Conservation (phyloP, 2,113 vertebrate species). For the Delphinapterus leucas region DNA sequence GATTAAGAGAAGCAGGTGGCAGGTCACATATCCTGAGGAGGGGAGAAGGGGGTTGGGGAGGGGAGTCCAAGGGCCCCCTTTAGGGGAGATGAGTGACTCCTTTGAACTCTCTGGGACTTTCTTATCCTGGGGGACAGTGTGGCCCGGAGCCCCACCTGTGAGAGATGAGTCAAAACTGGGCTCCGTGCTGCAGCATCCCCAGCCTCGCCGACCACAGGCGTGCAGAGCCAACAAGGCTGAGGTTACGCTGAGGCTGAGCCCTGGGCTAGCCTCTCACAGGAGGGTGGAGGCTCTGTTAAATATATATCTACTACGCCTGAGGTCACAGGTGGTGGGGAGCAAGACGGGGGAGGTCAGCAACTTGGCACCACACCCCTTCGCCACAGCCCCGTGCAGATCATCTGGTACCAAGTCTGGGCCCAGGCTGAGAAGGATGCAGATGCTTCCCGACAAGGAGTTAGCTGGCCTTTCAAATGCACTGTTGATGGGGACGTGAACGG, state of each 20-base stretch:
- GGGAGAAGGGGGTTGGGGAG: neutral
- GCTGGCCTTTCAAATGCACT: neutral
- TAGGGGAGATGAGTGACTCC: neutral
- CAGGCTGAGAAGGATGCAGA: neutral
- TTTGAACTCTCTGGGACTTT: neutral
- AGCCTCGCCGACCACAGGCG: constrained; percentile 36
- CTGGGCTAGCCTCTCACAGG: neutral
- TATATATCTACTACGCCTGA: neutral
- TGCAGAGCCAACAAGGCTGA: neutral
- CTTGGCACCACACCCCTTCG: neutral
- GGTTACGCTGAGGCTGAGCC: constrained; percentile 4
- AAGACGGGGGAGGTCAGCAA: neutral
- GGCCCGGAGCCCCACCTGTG: neutral
- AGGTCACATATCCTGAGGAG: neutral
- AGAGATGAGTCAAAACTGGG: constrained; percentile 63
- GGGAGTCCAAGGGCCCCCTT: neutral
- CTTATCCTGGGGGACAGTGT: neutral
- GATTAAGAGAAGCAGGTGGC: neutral
- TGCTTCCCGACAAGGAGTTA: neutral
- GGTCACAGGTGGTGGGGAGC: neutral
- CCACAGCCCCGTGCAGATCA: neutral
- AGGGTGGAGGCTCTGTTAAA: neutral
- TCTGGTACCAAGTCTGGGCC: neutral
- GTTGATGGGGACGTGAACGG: neutral
- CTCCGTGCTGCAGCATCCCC: neutral